phyloP scores from a whole-genome alignment of 1,140 invertebrate genomes.

The Pseudomyrmex pallidus region DNA sequence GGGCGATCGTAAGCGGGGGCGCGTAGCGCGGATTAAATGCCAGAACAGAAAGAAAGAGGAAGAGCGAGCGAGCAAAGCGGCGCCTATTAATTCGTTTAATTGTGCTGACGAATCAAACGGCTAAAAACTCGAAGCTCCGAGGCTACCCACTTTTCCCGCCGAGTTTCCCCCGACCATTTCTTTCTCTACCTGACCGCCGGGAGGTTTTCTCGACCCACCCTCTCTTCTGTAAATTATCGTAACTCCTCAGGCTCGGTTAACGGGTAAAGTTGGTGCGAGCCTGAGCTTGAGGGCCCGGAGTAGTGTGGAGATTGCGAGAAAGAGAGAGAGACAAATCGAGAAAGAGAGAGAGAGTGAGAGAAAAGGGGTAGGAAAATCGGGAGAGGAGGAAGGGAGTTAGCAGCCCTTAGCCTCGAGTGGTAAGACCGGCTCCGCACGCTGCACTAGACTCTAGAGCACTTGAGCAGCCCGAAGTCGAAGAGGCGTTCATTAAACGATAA shows the following conservation, averaged over 20 bases:
- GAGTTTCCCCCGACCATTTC: not conserved
- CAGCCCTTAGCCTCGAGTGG: constrained; percentile 79
- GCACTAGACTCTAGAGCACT: constrained; percentile 80
- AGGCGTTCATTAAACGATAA: constrained; percentile 83
- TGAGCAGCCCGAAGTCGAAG: constrained; percentile 74
- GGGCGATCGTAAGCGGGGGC: constrained; percentile 12
- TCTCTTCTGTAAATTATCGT: constrained; percentile 78
- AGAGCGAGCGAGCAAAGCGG: constrained; percentile 62
- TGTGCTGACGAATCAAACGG: constrained; percentile 82
- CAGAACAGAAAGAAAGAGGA: constrained; percentile 34
- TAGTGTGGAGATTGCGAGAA: constrained; percentile 1
- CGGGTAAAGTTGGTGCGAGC: constrained; percentile 45
- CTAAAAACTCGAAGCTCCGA: constrained; percentile 73
- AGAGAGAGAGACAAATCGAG: constrained; percentile 38
- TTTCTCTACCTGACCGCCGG: not conserved
- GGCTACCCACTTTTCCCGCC: constrained; percentile 20
- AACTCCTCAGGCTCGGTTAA: constrained; percentile 74
- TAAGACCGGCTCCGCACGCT: constrained; percentile 72
- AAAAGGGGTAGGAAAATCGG: constrained; percentile 60
- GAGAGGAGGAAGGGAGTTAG: constrained; percentile 56
- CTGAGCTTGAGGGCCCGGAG: constrained; percentile 37
- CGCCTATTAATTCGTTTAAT: constrained; percentile 83
- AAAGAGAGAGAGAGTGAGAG: constrained; percentile 31
- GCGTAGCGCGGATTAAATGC: constrained; percentile 55
- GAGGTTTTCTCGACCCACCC: constrained; percentile 6